These are phyloP conservation scores for Epizoanthus rinbou DNA, from an alignment of 92 coral and sea anemone genomes.

Conservation along the genomic window DNA sequence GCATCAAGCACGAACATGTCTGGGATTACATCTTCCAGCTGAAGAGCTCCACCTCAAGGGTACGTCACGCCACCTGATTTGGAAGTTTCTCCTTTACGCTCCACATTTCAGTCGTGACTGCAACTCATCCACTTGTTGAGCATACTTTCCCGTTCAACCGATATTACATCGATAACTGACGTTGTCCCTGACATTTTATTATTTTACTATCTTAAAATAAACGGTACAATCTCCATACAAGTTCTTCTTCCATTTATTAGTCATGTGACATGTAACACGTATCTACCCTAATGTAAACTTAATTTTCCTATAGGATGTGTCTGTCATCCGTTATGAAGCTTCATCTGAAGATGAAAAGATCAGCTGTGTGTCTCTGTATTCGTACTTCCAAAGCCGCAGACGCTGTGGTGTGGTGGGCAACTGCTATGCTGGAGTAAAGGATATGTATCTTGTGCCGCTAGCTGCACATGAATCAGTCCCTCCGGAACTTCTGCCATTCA, in stretches of 20 bases:
- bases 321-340: constrained; percentile 90
- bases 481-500: constrained; percentile 84
- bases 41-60: constrained; percentile 91
- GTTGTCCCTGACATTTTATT: too few relatives aligned
- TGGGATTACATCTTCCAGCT: constrained; percentile 95
- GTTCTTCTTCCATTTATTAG: background rate
- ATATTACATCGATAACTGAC: too few relatives aligned
- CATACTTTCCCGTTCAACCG: too few relatives aligned
- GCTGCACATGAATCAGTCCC: constrained; percentile 92
- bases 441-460: constrained; percentile 92
- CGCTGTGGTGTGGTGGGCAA: constrained; percentile 99
- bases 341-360: constrained; percentile 94
- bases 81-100: too few relatives aligned
- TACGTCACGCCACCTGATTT: constrained; percentile 36
- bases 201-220: too few relatives aligned
- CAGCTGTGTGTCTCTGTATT: constrained; percentile 91
- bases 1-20: constrained; percentile 90
- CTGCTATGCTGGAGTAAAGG: constrained; percentile 92
- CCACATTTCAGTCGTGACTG: background rate
- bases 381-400: constrained; percentile 97
- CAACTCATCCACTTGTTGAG: too few relatives aligned
- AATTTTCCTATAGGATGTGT: constrained; percentile 70
- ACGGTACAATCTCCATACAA: too few relatives aligned
- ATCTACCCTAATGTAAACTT: background rate
- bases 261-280: background rate